Conservation (phyloP, 2,888 invertebrate species). For the Cordylochernes scorpioides region DNA sequence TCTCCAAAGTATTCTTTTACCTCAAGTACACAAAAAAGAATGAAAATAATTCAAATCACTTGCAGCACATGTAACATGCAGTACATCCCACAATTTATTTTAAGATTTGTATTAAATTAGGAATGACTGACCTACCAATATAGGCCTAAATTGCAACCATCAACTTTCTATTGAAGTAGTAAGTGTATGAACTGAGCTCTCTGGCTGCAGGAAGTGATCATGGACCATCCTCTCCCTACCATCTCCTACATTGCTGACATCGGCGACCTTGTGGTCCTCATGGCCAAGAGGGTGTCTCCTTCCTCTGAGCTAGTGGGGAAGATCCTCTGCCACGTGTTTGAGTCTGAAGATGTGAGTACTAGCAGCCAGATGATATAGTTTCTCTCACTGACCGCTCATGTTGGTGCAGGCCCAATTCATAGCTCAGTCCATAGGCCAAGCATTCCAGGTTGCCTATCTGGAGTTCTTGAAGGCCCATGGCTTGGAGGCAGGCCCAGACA, state of each 20-base stretch:
- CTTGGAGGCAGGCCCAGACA: slow-evolving; percentile 95
- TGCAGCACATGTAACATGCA: slow-evolving; percentile 1
- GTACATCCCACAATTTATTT: slow-evolving; percentile 4
- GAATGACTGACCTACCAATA: neutral
- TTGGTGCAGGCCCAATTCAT: slow-evolving; percentile 65
- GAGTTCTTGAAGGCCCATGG: slow-evolving; percentile 98
- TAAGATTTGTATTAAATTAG: slow-evolving; percentile 1
- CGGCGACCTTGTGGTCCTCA: slow-evolving; percentile 85
- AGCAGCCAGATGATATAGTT: too few species aligned
- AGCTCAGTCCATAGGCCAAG: slow-evolving; percentile 97
- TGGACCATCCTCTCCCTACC: slow-evolving; percentile 93
- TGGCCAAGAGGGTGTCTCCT: slow-evolving; percentile 78
- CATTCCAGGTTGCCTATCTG: slow-evolving; percentile 98
- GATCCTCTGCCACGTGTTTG: slow-evolving; percentile 98
- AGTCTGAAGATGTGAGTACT: slow-evolving; percentile 71
- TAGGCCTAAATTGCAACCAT: neutral
- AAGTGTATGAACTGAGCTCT: too few species aligned
- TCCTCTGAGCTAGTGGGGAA: slow-evolving; percentile 42
- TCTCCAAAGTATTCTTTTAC: too few species aligned
- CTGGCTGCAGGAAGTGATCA: slow-evolving; percentile 81
- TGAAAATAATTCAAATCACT: too few species aligned
- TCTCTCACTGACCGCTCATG: too few species aligned
- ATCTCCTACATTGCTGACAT: slow-evolving; percentile 99
- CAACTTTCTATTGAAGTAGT: neutral
- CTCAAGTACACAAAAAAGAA: too few species aligned